Percentiles rank a stretch among this genome's conserved stretches.
Evolutionary conservation across 2,888 invertebrate species (phyloP).

Genomic region (Tethea ocularis): DNA sequence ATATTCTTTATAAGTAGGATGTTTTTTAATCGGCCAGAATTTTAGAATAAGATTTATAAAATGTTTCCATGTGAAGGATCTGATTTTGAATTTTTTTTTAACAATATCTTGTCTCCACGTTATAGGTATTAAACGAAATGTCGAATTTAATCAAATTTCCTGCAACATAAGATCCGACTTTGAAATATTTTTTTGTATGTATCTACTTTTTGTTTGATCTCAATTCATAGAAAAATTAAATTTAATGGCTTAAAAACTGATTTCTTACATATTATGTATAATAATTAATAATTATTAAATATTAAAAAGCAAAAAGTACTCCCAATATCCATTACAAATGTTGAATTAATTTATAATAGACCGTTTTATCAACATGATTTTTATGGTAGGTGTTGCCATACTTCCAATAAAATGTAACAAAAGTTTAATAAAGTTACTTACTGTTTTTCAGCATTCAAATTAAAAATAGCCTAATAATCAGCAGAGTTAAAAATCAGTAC

Average conservation of each 20-base stretch:
- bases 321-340: too few species aligned
- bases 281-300: neutral
- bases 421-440: neutral
- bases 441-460: neutral
- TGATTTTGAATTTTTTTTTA: neutral
- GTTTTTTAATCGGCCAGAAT: neutral
- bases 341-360: too few species aligned
- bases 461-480: neutral
- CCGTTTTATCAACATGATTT: neutral
- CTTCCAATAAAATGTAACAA: neutral
- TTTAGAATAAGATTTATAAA: neutral
- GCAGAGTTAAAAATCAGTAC: neutral
- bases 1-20: neutral
- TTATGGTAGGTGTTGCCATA: neutral
- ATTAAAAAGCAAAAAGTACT: neutral
- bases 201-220: neutral
- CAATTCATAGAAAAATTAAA: neutral
- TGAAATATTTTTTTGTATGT: neutral
- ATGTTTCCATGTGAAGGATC: neutral
- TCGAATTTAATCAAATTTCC: neutral
- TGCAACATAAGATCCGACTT: neutral
- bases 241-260: neutral
- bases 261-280: too few species aligned
- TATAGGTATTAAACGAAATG: neutral
- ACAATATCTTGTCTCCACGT: neutral